phyloP scores from a whole-genome alignment of 1,140 invertebrate genomes.

The Mycetomoellerius zeteki region DNA sequence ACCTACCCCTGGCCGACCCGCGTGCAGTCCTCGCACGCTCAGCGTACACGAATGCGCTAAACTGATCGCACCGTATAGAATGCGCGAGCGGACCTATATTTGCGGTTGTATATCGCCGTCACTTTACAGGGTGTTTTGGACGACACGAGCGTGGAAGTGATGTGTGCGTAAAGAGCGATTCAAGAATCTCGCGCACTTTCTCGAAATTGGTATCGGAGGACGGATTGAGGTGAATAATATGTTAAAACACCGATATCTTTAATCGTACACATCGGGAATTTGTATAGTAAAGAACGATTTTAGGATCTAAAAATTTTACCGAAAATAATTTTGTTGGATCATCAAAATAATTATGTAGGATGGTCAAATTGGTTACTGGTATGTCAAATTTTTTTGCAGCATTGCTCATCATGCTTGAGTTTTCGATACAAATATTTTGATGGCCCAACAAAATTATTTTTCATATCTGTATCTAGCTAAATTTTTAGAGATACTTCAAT shows the following conservation, averaged over 20 bases:
- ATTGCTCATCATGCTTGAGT: too few species aligned
- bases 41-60: slow-evolving; percentile 57
- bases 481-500: too few species aligned
- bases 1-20: slow-evolving; percentile 16
- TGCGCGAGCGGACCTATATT: slow-evolving; percentile 48
- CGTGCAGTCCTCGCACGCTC: background rate
- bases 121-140: slow-evolving; percentile 51
- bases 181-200: background rate
- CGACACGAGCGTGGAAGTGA: background rate
- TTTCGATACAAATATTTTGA: too few species aligned
- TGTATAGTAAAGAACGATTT: too few species aligned
- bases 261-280: background rate
- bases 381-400: too few species aligned
- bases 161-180: background rate
- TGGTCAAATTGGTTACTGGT: too few species aligned
- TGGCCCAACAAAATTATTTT: too few species aligned
- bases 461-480: too few species aligned
- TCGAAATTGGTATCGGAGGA: background rate
- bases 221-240: background rate
- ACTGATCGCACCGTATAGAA: slow-evolving; percentile 55
- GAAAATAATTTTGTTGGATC: too few species aligned
- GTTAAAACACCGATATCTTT: background rate
- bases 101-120: slow-evolving; percentile 58
- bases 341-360: too few species aligned
- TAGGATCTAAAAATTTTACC: too few species aligned